Conservation (phyloP, 1,140 invertebrate genomes). For the Melipona quadrifasciata region DNA sequence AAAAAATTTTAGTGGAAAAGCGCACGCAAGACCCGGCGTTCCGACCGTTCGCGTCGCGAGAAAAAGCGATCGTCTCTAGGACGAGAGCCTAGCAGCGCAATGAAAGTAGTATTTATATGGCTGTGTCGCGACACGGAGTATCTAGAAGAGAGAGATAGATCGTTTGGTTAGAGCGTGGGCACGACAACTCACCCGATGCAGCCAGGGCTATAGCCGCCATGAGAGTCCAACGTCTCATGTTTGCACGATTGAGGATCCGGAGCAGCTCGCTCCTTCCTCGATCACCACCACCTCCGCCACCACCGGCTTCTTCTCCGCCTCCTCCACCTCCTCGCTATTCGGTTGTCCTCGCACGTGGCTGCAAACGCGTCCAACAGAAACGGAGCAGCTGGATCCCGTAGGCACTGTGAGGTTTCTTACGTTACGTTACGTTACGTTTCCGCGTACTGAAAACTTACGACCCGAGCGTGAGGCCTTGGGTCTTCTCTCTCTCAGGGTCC, state of each 20-base stretch:
- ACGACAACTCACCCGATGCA: slow-evolving; percentile 78
- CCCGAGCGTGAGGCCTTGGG: neutral
- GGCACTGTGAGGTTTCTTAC: slow-evolving; percentile 3
- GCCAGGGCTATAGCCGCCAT: slow-evolving; percentile 81
- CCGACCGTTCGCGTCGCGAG: slow-evolving; percentile 40
- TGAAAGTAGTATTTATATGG: neutral
- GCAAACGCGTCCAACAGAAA: slow-evolving; percentile 49
- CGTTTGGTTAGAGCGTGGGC: neutral
- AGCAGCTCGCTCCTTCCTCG: slow-evolving; percentile 56
- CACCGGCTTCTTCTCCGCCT: slow-evolving; percentile 53
- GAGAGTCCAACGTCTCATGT: slow-evolving; percentile 80
- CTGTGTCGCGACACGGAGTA: neutral
- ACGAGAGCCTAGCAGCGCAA: slow-evolving; percentile 31
- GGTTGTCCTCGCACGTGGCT: slow-evolving; percentile 67
- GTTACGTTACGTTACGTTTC: slow-evolving; percentile 16
- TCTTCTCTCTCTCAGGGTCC: slow-evolving; percentile 55
- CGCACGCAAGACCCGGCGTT: neutral
- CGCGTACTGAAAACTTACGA: too few relatives aligned
- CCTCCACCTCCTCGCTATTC: slow-evolving; percentile 48
- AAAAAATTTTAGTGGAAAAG: neutral
- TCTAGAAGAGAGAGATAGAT: neutral
- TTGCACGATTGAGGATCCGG: slow-evolving; percentile 63
- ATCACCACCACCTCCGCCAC: slow-evolving; percentile 54
- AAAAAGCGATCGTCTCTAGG: slow-evolving; percentile 26
- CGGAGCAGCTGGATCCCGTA: slow-evolving; percentile 10